Evolutionary conservation across 2,797 vertebrate genomes (phyloP), one percentile per base, ranked within the genome.

Genomic region (Zalophus californianus): DNA sequence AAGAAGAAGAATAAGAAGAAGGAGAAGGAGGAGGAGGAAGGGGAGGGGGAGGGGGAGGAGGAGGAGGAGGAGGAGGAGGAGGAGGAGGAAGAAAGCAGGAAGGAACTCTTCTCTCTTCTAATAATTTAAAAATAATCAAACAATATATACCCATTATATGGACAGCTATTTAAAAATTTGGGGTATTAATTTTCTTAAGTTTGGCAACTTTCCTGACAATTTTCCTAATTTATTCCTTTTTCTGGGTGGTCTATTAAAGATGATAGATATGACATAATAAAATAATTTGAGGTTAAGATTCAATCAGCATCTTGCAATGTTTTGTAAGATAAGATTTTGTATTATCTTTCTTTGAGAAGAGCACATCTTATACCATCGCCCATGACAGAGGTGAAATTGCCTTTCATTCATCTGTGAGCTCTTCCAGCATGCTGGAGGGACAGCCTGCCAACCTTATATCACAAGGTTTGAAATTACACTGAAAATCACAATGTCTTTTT

Each of bases 341-440:
- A 90, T 94, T 70, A 91, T 91, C 14, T 32, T 95, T 77, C 29
- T 50, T 77, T 91, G 38, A 72, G 70, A 91, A 91, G 44, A 91
- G 6, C 50, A 38, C 6, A 6, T 89, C 60, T 95, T 96, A 20
- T 15, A 91, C 52, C 15, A 15, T 79, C 62, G 85, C 68, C 77
- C 62, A 58, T 58, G 73, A 91, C 48, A 96, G 73, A 92, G 60
- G 86, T 95, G 89, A 95, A 97, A 97, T 96, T 97, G 86, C 62
- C 89, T 91, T 96, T 89, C 94, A 90, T 87, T 97, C 97, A 94
- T n/a, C 86, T 95, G 89, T 96, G 64, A 94, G 79, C 52, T 88
- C 92, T 96, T 94, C 58, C 18, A 73, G 70, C 70, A 44, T n/a
- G 23, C 82, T 70, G 18, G 27, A 96, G 54, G 35, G 70, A 38